Percentiles rank a stretch among this genome's conserved stretches.
Evolutionary conservation across 2,113 vertebrate species (phyloP).

Genomic region (Bujurquina vittata): DNA sequence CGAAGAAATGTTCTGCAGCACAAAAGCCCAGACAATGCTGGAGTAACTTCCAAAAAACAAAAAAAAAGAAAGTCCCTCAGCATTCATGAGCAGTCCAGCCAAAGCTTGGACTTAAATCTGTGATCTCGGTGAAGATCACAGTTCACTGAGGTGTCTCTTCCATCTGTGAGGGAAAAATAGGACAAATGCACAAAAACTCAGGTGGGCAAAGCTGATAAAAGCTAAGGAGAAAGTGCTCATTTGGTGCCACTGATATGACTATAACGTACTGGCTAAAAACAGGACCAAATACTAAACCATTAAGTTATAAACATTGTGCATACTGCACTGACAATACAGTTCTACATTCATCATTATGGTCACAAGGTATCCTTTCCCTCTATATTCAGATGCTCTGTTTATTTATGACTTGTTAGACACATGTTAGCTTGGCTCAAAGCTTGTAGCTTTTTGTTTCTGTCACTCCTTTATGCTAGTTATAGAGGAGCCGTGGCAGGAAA

Average conservation of each 20-base stretch:
- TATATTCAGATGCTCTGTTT: background rate
- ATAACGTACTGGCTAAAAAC: background rate
- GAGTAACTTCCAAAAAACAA: conserved; percentile 9
- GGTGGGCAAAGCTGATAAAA: background rate
- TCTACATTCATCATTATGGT: background rate
- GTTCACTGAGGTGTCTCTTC: conserved; percentile 20
- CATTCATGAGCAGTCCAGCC: background rate
- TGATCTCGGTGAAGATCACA: conserved; percentile 24
- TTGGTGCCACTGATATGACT: background rate
- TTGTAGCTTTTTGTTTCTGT: background rate
- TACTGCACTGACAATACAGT: background rate
- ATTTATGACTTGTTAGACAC: background rate
- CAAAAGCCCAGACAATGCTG: conserved; percentile 8
- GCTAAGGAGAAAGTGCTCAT: background rate
- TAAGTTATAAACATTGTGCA: background rate
- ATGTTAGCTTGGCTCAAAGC: background rate
- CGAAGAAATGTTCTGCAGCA: conserved; percentile 8
- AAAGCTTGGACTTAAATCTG: conserved; percentile 46
- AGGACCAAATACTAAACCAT: background rate
- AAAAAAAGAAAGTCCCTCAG: conserved; percentile 16
- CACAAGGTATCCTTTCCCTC: background rate
- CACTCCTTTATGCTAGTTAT: conserved; percentile 15
- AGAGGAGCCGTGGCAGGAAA: conserved; percentile 22
- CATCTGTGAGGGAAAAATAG: conserved; percentile 16
- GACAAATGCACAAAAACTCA: conserved; percentile 17